A percentile compares a stretch with the other conserved stretches of the same genome.
These are phyloP conservation scores for Noctua fimbriata DNA, from an alignment of 2,888 invertebrate species.

Conservation along the genomic window DNA sequence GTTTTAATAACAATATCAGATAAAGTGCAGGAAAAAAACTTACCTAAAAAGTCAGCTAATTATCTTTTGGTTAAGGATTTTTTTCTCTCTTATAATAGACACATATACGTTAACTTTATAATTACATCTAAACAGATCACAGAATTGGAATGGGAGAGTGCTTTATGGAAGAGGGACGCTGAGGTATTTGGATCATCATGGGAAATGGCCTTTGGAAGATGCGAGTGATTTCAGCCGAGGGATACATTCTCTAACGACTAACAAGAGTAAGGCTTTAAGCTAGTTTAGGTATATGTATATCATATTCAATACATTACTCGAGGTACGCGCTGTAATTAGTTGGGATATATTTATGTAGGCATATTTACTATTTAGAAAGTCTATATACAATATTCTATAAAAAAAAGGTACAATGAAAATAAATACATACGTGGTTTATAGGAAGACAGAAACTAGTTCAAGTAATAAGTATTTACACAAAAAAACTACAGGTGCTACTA, in stretches of 20 bases:
- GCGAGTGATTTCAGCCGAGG: constrained; percentile 21
- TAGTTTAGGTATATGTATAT: constrained; percentile 23
- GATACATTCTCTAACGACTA: constrained; percentile 46
- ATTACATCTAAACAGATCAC: constrained; percentile 75
- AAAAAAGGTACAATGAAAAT: constrained; percentile 9
- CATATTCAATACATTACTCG: constrained; percentile 20
- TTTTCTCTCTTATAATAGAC: constrained; percentile 48
- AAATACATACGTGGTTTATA: constrained; percentile 31
- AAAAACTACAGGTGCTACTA: constrained; percentile 39
- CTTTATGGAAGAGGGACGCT: constrained; percentile 53
- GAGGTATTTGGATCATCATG: constrained; percentile 70
- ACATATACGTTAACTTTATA: constrained; percentile 44
- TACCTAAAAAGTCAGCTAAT: constrained; percentile 40
- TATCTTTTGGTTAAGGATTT: constrained; percentile 22
- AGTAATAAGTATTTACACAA: constrained; percentile 43
- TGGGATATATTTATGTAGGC: constrained; percentile 43
- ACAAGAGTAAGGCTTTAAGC: constrained; percentile 51
- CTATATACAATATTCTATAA: constrained; percentile 43
- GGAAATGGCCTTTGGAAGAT: constrained; percentile 69
- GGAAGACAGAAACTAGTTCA: constrained; percentile 32
- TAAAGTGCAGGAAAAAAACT: constrained; percentile 15
- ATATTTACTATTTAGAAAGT: constrained; percentile 25
- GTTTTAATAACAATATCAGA: background rate
- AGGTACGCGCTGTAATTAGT: constrained; percentile 37
- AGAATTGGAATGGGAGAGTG: constrained; percentile 70